A percentile compares a stretch with the other conserved stretches of the same genome.
These are phyloP conservation scores for Schrankia costaestrigalis DNA, from an alignment of 2,888 invertebrate genomes.

Conservation along the genomic window DNA sequence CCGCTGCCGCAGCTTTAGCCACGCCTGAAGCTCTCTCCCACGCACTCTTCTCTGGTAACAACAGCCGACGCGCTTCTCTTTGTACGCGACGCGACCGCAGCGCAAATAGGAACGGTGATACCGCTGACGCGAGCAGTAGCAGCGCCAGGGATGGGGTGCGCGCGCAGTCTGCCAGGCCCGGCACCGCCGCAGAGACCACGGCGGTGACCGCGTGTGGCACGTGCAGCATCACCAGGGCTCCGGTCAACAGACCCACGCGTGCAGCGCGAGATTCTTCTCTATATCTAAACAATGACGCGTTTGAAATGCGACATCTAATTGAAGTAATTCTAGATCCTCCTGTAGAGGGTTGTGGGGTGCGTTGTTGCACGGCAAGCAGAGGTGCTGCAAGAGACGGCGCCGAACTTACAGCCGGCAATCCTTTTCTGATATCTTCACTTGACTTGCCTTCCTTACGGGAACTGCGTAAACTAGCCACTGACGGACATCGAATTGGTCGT, in stretches of 20 bases:
- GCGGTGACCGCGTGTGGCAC: constrained; percentile 82
- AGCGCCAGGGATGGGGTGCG: constrained; percentile 76
- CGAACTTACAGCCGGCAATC: constrained; percentile 74
- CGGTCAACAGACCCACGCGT: constrained; percentile 83
- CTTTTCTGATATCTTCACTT: constrained; percentile 60
- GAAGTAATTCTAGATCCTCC: constrained; percentile 85
- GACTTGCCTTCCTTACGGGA: constrained; percentile 67
- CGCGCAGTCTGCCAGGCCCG: constrained; percentile 73
- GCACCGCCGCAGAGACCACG: constrained; percentile 64
- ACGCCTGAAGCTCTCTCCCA: constrained; percentile 77
- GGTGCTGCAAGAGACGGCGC: constrained; percentile 73
- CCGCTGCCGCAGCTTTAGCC: constrained; percentile 79
- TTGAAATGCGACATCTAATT: constrained; percentile 89
- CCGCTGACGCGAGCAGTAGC: constrained; percentile 82
- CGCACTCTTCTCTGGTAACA: constrained; percentile 69
- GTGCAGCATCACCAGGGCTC: constrained; percentile 87
- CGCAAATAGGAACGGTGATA: constrained; percentile 89
- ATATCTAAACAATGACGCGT: constrained; percentile 91
- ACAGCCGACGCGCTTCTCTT: constrained; percentile 64
- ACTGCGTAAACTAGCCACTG: constrained; percentile 67
- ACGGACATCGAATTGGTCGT: constrained; percentile 67
- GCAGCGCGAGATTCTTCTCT: constrained; percentile 94
- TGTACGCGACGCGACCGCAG: constrained; percentile 85
- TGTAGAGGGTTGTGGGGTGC: constrained; percentile 69
- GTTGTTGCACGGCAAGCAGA: constrained; percentile 52